These are phyloP conservation scores for Phalacrocorax brasilianus DNA, from an alignment of 2,113 vertebrate genomes.

Conservation along the genomic window DNA sequence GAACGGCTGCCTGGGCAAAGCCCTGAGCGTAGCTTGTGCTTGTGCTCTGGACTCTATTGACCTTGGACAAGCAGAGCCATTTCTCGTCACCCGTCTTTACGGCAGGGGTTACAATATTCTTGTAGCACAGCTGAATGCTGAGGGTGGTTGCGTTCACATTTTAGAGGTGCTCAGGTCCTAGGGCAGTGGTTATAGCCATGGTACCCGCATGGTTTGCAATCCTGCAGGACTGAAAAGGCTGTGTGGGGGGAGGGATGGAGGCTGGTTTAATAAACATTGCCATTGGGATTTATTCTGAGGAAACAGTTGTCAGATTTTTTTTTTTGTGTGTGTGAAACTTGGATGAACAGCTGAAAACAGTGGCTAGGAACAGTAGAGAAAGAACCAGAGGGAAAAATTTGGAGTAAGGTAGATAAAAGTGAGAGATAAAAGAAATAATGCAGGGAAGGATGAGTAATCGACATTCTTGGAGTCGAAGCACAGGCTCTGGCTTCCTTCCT, in stretches of 20 bases:
- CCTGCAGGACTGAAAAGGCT: background rate
- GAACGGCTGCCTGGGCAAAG: conserved; percentile 38
- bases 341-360: background rate
- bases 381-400: background rate
- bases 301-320: background rate
- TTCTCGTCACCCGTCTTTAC: background rate
- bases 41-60: background rate
- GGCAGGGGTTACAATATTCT: background rate
- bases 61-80: background rate
- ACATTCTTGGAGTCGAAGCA: conserved; percentile 78
- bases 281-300: background rate
- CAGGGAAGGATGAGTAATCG: conserved; percentile 75
- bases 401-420: conserved; percentile 66
- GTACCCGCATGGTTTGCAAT: background rate
- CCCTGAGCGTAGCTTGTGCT: background rate
- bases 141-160: background rate
- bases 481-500: conserved; percentile 89
- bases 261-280: background rate
- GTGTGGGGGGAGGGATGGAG: background rate
- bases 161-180: background rate
- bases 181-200: background rate
- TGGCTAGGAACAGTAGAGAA: background rate
- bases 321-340: background rate
- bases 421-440: conserved; percentile 70
- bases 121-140: fast-evolving